Base-by-base conservation (phyloP, 2,888 invertebrate species). In the Acanthococcus lagerstroemiae region DNA sequence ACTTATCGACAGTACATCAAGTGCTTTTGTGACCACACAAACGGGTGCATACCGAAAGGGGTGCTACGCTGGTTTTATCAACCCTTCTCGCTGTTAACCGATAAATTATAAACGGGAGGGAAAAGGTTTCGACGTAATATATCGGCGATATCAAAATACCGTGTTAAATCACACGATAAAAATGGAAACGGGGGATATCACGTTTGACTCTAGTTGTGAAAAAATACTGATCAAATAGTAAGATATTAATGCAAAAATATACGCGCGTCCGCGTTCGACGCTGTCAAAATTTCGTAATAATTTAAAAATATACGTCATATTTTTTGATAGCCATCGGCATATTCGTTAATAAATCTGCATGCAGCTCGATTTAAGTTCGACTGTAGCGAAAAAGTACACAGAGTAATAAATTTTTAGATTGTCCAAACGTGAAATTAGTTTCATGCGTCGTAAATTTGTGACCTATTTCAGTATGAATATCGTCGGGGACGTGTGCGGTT, bases 41-140 rank as follows among this genome's bases (percentile, higher is more conserved):
- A 27, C 63, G 58, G 17, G n/a, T 61, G 30, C 63, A 21, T 52
- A 22, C 52, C 24, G 52, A 52, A 63, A 63, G 52, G 63, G 63
- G 63, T 63, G 54, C 30, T n/a, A n/a, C n/a, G n/a, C n/a, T n/a
- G n/a, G n/a, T 61, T 61, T 37, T 63, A 63, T 63, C 63, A 63
- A 63, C 63, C 63, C 63, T 63, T 61, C 46, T 22, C 30, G 37
- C 26, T 25, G 24, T 26, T 48, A 26, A 61, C 19, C 60, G 60
- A 61, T 61, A 61, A 61, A 61, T 61, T 61, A 61, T 50, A 46
- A 30, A 46, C 48, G 48, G 52, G 52, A 24, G 22, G 52, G 24
- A 52, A 22, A 52, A 24, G 21, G 22, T 22, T 22, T 52, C 2
- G 24, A 52, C 52, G 52, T 52, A 6, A 24, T 52, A 22, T 24